Evolutionary conservation across 1,140 invertebrate genomes (phyloP), one percentile per base, ranked within the genome.

Genomic region (Phocides pigmalion): DNA sequence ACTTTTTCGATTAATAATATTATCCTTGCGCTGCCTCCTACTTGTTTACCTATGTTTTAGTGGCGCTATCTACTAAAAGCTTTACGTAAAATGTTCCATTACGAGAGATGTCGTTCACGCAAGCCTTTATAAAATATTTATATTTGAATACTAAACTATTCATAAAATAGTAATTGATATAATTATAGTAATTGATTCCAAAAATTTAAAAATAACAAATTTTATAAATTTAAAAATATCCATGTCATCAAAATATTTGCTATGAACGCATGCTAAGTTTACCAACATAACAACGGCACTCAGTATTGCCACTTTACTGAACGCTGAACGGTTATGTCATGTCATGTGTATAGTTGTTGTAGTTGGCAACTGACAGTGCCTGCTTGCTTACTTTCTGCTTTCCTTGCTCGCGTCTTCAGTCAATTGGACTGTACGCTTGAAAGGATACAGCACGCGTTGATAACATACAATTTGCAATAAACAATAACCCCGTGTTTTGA

Each of bases 381-480:
- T 62, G 79, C 76, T 87, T 84, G 82, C 78, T 82, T 87, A 79
- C 80, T 82, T 86, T 74, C 75, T 72, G 79, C 80, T 84, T 88
- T 87, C 76, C 79, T 88, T 84, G 81, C 82, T 83, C 85, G 88
- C 81, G 82, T 87, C 81, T 82, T 74, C 70, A 79, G 84, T 87
- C 79, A 79, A 82, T 82, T 68, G 72, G 79, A 77, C 75, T 87
- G 78, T 80, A 83, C 72, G 74, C 75, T 68, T 78, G 67, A 76
- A 78, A 84, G 64, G 77, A 80, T 76, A 82, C 63, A 73, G 73
- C 70, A 68, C 70, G 70, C 66, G 76, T 81, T 70, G 74, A 65
- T 78, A 76, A 82, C 64, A 79, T 74, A 80, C 69, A 67, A 71
- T 70, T 72, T 69, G 74, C 76, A 68, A 41, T 66, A 42, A 42